phyloP scores from a whole-genome alignment of 2,113 vertebrate species.

The Pica pica region DNA sequence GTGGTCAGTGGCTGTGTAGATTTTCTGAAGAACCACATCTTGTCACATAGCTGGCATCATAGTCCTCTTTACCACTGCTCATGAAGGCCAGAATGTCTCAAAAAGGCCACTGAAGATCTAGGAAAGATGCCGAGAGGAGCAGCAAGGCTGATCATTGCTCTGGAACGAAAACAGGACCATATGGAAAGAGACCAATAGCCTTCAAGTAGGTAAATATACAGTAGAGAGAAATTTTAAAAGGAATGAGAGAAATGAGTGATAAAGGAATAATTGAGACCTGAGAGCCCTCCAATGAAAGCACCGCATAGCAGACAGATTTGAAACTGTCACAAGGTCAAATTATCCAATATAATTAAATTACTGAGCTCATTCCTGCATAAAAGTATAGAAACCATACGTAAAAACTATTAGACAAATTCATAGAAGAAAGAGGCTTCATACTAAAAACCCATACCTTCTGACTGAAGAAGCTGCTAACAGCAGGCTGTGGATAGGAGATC shows the following conservation, averaged over 20 bases:
- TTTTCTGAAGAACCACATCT: not conserved
- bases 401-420: not conserved
- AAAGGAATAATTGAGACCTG: not conserved
- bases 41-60: not conserved
- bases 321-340: not conserved
- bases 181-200: not conserved
- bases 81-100: not conserved
- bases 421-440: not conserved
- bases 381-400: not conserved
- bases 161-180: not conserved
- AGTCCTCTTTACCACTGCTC: not conserved
- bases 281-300: not conserved
- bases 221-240: not conserved
- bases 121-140: not conserved
- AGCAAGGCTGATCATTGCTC: not conserved
- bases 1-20: not conserved
- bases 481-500: not conserved
- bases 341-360: not conserved
- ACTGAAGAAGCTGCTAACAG: not conserved
- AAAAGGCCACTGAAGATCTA: not conserved
- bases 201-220: not conserved
- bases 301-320: not conserved
- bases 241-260: not conserved
- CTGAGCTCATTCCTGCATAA: not conserved
- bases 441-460: not conserved